Evolutionary conservation across 2,888 invertebrate genomes (phyloP), one percentile per base, ranked within the genome.

Genomic region (Harmothoe impar): DNA sequence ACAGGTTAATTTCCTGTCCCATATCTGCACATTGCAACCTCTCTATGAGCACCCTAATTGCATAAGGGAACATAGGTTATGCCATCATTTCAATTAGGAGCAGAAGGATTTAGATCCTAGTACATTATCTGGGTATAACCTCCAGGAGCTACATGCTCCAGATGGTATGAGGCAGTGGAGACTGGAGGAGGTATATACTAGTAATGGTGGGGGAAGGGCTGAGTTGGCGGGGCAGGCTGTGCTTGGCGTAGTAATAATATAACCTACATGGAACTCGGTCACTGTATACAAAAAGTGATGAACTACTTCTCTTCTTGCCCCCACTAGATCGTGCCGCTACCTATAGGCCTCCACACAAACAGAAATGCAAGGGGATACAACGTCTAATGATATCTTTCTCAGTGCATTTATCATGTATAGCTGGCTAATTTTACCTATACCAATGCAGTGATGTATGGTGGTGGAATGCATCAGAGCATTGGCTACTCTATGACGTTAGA

Each of bases 261-360:
- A 43, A 15, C 62, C 62, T 62, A n/a, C 1, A 43, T 43, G 43
- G 43, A 43, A n/a, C 62, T 62, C 62, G 62, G 62, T 62, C 62
- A 62, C 62, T n/a, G 25, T n/a, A n/a, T 20, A 62, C 62, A 62
- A 62, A 62, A 72, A 29, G 72, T 72, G 72, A 29, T 72, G 72
- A 72, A 72, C 72, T 72, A 72, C n/a, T 72, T 72, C 25, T 29
- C 72, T n/a, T 3, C 17, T 23, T 29, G 29, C 29, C 72, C 7
- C 0, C 72, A 29, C 72, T 29, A 72, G 72, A 29, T 72, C 25
- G 72, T 72, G 72, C 72, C 72, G 72, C 72, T 72, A 72, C 72
- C 72, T 72, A 72, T 25, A 72, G 72, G 72, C 72, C 29, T 72
- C n/a, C 62, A n/a, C 3, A 10, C 10, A 43, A 43, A 43, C 43